A percentile compares a stretch with the other conserved stretches of the same genome.
Conservation (phyloP, 2,888 invertebrate genomes). For the Escarpia spicata region DNA sequence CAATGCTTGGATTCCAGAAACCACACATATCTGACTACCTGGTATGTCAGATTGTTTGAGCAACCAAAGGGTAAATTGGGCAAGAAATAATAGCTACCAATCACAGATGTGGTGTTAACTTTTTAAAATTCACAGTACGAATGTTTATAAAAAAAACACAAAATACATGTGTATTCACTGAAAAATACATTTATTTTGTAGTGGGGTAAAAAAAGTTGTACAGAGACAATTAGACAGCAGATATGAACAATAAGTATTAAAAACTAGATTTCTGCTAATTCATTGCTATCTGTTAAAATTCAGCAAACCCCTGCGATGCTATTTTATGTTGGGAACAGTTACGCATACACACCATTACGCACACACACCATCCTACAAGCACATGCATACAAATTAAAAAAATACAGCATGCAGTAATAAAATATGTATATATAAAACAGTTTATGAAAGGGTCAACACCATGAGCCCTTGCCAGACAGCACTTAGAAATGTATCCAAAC, state of each 20-base stretch:
- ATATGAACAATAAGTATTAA: constrained; percentile 9
- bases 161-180: neutral
- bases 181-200: constrained; percentile 16
- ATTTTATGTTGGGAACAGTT: neutral
- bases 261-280: constrained; percentile 16
- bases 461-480: neutral
- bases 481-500: neutral
- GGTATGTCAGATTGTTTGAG: no score
- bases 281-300: constrained; percentile 8
- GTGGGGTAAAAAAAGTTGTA: neutral
- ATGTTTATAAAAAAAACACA: neutral
- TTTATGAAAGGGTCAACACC: neutral
- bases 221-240: neutral
- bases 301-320: neutral
- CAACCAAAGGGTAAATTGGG: no score
- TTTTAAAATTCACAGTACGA: no score
- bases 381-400: constrained; percentile 7
- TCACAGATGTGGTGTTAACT: no score
- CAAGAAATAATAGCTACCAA: no score
- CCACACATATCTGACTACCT: no score
- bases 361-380: neutral
- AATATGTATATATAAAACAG: constrained; percentile 1
- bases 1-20: no score
- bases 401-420: constrained; percentile 3
- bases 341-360: neutral